phyloP scores from a whole-genome alignment of 2,888 invertebrate species.

The Xiphydria camelus region DNA sequence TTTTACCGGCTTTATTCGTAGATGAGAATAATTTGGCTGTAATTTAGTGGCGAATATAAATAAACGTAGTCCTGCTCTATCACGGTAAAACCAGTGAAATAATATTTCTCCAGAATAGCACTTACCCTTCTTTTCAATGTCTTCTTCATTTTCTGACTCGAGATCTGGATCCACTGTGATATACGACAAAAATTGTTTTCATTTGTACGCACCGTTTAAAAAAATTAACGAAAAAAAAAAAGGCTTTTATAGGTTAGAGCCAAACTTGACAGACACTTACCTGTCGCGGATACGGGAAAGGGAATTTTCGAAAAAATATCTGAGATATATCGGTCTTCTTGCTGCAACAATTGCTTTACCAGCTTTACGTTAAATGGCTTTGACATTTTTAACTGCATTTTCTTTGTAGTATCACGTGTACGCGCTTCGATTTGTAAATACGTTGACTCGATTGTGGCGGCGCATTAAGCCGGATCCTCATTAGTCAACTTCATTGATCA shows the following conservation, averaged over 20 bases:
- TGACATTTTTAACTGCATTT: conserved; percentile 50
- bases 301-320: conserved; percentile 64
- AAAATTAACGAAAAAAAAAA: background rate
- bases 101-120: background rate
- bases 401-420: conserved; percentile 21
- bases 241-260: conserved; percentile 23
- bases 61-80: too few relatives aligned
- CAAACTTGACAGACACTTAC: conserved; percentile 40
- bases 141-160: conserved; percentile 20
- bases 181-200: conserved; percentile 2
- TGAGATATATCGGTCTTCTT: conserved; percentile 65
- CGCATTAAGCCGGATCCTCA: too few relatives aligned
- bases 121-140: conserved; percentile 8
- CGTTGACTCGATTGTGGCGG: background rate
- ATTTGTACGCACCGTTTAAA: background rate
- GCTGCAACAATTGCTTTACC: conserved; percentile 57
- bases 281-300: conserved; percentile 60
- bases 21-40: too few relatives aligned
- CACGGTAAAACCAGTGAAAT: too few relatives aligned
- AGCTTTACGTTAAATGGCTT: conserved; percentile 49
- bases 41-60: too few relatives aligned
- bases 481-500: too few relatives aligned
- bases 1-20: too few relatives aligned
- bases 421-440: conserved; percentile 11
- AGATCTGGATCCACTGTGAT: conserved; percentile 27